Evolutionary conservation across 2,797 vertebrate species (phyloP), one percentile per base, ranked within the genome.

Genomic region (Buphagus erythrorhynchus): DNA sequence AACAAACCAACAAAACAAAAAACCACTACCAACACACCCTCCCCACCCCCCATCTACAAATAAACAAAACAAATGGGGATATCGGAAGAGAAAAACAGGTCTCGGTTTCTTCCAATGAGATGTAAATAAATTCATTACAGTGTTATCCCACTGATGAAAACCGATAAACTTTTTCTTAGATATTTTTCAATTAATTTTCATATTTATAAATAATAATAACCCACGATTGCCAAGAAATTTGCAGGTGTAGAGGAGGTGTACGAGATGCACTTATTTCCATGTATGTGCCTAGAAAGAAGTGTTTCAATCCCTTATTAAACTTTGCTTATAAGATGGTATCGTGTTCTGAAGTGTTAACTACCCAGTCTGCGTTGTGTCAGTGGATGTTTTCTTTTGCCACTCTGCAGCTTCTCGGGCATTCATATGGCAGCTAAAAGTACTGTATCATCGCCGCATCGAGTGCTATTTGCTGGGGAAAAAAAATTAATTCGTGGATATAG

Each of bases 131-230:
- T 97, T 96, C 93, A 97, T 97, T 97, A 96, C 83, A 91, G 68
- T 95, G 91, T 96, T 94, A 97, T 93, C 86, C 96, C 90, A 95
- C 85, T 92, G 92, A 95, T 95, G 94, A 97, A 98, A 97, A 96
- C 86, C 96, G 91, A 97, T 85, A 97, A 97, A 98, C 89, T 87
- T 97, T 97, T 95, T 97, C 36, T 11, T 95, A 97, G 95, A 86
- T 96, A 97, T 94, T 97, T 98, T 98, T 97, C 97, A 97, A 97
- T 97, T 97, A 96, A 95, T 97, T 97, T 97, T 91, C 92, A 42
- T 97, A 95, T 96, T 95, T 92, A 95, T 78, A 79, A 88, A 89
- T 72, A 82, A 88, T 72, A 91, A 86, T 71, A 87, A 91, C 31
- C 69, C 85, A 78, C 52, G 22, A 88, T 89, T 83, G 75, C 73